Percentiles rank a stretch among this genome's conserved stretches.
Conservation (phyloP, 2,888 invertebrate genomes). For the Polymixis flavicincta region DNA sequence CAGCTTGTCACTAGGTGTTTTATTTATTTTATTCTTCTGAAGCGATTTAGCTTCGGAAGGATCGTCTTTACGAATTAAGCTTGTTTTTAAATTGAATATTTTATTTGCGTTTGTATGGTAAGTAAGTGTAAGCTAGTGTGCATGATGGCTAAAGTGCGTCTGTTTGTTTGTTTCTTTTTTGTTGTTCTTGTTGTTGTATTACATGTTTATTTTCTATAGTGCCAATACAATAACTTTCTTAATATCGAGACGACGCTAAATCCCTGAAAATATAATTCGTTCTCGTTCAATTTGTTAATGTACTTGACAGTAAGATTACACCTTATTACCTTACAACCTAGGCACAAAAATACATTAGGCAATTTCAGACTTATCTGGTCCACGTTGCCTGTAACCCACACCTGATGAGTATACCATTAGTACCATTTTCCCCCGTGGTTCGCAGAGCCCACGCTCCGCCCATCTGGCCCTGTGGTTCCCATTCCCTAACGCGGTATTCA, state of each 20-base stretch:
- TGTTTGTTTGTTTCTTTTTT: slow-evolving; percentile 61
- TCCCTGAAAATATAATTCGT: neutral
- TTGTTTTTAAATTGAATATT: slow-evolving; percentile 65
- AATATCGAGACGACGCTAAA: neutral
- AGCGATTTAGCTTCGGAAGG: slow-evolving; percentile 62
- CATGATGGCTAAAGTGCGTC: slow-evolving; percentile 80
- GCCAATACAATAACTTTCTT: slow-evolving; percentile 64
- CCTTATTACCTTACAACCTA: neutral
- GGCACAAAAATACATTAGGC: neutral
- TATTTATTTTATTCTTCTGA: slow-evolving; percentile 68
- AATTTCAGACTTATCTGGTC: slow-evolving; percentile 1
- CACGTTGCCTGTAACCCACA: neutral
- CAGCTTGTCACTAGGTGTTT: slow-evolving; percentile 90
- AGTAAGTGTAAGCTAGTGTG: slow-evolving; percentile 82
- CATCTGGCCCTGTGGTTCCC: slow-evolving; percentile 91
- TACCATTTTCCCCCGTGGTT: slow-evolving; percentile 68
- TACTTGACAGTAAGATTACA: neutral
- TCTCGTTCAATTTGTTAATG: neutral
- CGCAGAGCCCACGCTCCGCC: slow-evolving; percentile 90
- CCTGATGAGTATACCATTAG: neutral
- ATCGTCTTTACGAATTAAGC: slow-evolving; percentile 53
- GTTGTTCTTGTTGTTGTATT: slow-evolving; percentile 65
- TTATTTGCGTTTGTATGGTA: slow-evolving; percentile 76
- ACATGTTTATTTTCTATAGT: slow-evolving; percentile 67
- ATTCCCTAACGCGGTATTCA: slow-evolving; percentile 91